phyloP scores from a whole-genome alignment of 2,888 invertebrate genomes.

The Cacoxenus indagator region DNA sequence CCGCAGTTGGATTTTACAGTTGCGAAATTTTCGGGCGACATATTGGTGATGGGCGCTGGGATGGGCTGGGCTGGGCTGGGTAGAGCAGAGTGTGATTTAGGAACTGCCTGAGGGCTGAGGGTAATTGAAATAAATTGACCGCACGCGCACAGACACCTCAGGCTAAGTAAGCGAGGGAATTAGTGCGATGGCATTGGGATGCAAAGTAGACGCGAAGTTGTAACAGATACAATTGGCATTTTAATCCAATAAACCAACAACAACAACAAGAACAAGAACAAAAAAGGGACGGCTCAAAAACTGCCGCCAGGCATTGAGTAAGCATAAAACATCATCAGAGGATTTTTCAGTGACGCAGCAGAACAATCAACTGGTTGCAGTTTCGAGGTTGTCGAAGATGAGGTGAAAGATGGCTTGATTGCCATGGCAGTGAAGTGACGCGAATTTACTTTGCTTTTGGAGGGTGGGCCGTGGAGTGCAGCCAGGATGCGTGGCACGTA shows the following conservation, averaged over 20 bases:
- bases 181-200: slow-evolving; percentile 25
- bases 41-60: background rate
- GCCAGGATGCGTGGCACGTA: slow-evolving; percentile 34
- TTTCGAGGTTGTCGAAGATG: too few species aligned
- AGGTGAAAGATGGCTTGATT: background rate
- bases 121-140: slow-evolving; percentile 55
- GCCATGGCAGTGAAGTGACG: background rate
- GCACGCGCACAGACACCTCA: background rate
- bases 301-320: background rate
- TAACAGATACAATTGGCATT: slow-evolving; percentile 17
- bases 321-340: too few species aligned
- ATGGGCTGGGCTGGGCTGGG: background rate
- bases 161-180: background rate
- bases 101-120: background rate
- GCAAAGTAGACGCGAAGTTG: slow-evolving; percentile 19
- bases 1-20: background rate
- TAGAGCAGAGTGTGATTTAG: background rate
- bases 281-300: background rate
- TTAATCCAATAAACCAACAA: background rate
- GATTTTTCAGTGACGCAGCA: too few species aligned
- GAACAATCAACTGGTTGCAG: background rate
- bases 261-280: slow-evolving; percentile 26
- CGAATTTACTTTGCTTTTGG: slow-evolving; percentile 27
- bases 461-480: slow-evolving; percentile 19
- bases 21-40: background rate